phyloP scores from a whole-genome alignment of 2,113 vertebrate species.

The Gobius niger region DNA sequence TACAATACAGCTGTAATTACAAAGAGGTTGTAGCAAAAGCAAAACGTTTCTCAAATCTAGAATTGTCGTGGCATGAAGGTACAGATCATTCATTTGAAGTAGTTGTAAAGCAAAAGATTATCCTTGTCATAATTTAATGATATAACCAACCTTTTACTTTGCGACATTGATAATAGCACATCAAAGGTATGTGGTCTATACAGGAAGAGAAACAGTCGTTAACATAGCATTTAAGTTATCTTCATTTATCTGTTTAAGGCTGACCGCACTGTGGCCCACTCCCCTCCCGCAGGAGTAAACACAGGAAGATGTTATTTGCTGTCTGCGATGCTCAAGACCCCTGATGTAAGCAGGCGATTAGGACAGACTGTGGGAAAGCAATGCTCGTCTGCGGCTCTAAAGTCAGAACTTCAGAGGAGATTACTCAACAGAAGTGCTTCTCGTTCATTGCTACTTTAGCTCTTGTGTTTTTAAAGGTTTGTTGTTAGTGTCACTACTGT shows the following conservation, averaged over 20 bases:
- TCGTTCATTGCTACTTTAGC: no score
- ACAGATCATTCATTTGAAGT: background rate
- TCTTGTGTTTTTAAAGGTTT: no score
- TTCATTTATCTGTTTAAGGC: conserved; percentile 72
- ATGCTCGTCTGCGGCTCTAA: conserved; percentile 17
- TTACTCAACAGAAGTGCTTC: no score
- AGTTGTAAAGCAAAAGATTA: background rate
- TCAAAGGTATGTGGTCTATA: conserved; percentile 63
- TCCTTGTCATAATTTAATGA: background rate
- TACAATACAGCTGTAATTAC: background rate
- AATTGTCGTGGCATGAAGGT: background rate
- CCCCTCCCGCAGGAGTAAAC: conserved; percentile 76
- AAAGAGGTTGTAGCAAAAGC: background rate
- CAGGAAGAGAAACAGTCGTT: conserved; percentile 74
- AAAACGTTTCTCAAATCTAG: background rate
- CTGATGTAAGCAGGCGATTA: conserved; percentile 32
- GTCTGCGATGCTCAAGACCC: conserved; percentile 56
- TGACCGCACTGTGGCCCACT: conserved; percentile 51
- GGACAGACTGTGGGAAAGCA: conserved; percentile 12
- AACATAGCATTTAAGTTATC: conserved; percentile 73
- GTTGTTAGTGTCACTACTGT: no score
- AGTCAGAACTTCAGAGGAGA: background rate
- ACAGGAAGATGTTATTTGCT: conserved; percentile 77
- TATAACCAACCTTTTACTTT: background rate
- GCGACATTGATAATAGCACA: conserved; percentile 3